Conservation (phyloP, 37 sponge, comb jelly and placozoan genomes). For the Aplysina aerophoba region DNA sequence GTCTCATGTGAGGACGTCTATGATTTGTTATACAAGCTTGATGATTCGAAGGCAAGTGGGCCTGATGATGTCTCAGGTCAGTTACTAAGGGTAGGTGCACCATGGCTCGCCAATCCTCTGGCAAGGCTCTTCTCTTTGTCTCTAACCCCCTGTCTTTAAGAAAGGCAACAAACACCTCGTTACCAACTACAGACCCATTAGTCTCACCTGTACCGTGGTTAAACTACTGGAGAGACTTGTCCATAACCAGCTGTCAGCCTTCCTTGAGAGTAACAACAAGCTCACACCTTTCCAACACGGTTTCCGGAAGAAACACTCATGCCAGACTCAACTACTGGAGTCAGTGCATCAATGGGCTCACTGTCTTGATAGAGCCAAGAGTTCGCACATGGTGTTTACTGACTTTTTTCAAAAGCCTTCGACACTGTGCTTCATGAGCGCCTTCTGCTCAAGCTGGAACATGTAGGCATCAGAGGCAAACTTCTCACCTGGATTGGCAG, state of each 20-base stretch:
- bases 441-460: constrained; percentile 27
- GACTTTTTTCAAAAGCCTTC: constrained; percentile 56
- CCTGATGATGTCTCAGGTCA: constrained; percentile 42
- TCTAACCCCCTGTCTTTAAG: constrained; percentile 42
- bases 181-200: constrained; percentile 50
- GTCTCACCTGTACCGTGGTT: constrained; percentile 34
- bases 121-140: constrained; percentile 29
- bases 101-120: neutral
- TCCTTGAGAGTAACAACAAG: neutral
- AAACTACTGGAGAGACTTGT: constrained; percentile 35
- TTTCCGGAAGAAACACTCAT: constrained; percentile 21
- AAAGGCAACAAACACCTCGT: constrained; percentile 45
- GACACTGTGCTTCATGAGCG: constrained; percentile 38
- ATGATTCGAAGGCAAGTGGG: constrained; percentile 36
- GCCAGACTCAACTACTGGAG: constrained; percentile 45
- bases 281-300: constrained; percentile 22
- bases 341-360: constrained; percentile 36
- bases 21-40: constrained; percentile 24
- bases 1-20: constrained; percentile 14
- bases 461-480: constrained; percentile 30
- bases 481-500: constrained; percentile 19
- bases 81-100: constrained; percentile 12
- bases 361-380: neutral
- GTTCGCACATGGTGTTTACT: constrained; percentile 22
- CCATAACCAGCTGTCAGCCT: neutral